phyloP scores from a whole-genome alignment of 2,888 invertebrate genomes.

The Dryobotodes eremita region DNA sequence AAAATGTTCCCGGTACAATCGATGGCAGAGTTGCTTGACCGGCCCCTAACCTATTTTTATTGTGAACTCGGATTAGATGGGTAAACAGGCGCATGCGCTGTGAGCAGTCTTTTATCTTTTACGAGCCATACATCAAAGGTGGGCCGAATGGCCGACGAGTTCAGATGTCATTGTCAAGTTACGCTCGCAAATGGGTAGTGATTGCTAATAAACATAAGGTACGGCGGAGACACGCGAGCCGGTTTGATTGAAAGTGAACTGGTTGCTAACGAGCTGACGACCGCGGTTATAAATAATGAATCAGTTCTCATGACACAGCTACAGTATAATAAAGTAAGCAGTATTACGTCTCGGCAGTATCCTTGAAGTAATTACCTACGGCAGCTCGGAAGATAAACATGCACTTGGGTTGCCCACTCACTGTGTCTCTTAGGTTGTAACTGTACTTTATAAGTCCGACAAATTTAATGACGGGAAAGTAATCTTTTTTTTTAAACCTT shows the following conservation, averaged over 20 bases:
- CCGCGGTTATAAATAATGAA: conserved; percentile 65
- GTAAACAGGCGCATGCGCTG: conserved; percentile 79
- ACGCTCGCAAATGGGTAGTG: conserved; percentile 31
- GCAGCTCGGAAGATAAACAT: too few relatives aligned
- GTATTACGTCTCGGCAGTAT: too few relatives aligned
- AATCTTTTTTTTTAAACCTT: too few relatives aligned
- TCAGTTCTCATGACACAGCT: conserved; percentile 57
- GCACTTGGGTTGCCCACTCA: too few relatives aligned
- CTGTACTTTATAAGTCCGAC: too few relatives aligned
- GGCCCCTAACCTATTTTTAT: conserved; percentile 83
- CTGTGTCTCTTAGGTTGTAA: too few relatives aligned
- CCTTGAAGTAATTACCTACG: too few relatives aligned
- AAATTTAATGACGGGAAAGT: too few relatives aligned
- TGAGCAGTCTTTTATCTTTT: conserved; percentile 67
- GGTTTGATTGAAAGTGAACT: conserved; percentile 68
- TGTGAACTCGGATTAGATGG: conserved; percentile 79
- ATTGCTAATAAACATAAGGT: conserved; percentile 52
- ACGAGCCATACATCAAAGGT: conserved; percentile 72
- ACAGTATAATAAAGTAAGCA: too few relatives aligned
- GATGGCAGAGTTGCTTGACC: conserved; percentile 82
- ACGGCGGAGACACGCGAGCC: conserved; percentile 53
- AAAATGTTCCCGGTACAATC: conserved; percentile 70
- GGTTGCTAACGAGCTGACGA: conserved; percentile 56
- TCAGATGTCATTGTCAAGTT: conserved; percentile 63
- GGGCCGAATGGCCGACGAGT: conserved; percentile 15